phyloP scores from a whole-genome alignment of 2,113 vertebrate species.

The Engraulis encrasicolus region DNA sequence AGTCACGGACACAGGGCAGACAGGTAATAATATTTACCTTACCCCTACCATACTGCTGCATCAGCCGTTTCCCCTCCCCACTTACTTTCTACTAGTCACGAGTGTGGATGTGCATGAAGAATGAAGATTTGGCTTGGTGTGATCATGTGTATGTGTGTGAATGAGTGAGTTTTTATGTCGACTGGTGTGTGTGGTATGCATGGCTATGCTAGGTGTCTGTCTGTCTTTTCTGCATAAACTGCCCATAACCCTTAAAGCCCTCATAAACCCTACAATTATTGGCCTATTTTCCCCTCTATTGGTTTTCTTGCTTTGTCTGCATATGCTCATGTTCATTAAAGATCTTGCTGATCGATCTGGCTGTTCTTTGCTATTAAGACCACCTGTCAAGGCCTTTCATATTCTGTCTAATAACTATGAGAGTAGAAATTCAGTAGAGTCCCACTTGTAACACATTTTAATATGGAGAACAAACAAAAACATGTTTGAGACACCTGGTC shows the following conservation, averaged over 20 bases:
- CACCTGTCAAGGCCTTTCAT: not conserved
- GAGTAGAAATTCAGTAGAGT: not conserved
- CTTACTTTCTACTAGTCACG: not conserved
- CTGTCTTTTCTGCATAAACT: not conserved
- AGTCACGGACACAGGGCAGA: slow-evolving; percentile 98
- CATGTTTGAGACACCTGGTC: too few relatives aligned
- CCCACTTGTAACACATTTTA: not conserved
- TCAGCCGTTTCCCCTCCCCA: not conserved
- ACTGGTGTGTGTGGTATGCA: not conserved
- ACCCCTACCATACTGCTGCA: slow-evolving; percentile 18
- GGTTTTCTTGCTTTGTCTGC: not conserved
- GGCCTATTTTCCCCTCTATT: not conserved
- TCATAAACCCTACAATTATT: not conserved
- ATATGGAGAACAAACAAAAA: too few relatives aligned
- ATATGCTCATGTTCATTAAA: not conserved
- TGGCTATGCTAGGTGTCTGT: not conserved
- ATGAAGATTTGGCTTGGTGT: not conserved
- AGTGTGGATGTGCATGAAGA: not conserved
- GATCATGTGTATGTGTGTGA: slow-evolving; percentile 4
- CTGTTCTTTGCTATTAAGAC: not conserved
- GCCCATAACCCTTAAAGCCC: not conserved
- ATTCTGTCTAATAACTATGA: not conserved
- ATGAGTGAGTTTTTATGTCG: not conserved
- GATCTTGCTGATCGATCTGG: not conserved
- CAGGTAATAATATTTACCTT: slow-evolving; percentile 84